Conservation (phyloP, 2,797 vertebrate genomes). For the Leptatherina wallacei region DNA sequence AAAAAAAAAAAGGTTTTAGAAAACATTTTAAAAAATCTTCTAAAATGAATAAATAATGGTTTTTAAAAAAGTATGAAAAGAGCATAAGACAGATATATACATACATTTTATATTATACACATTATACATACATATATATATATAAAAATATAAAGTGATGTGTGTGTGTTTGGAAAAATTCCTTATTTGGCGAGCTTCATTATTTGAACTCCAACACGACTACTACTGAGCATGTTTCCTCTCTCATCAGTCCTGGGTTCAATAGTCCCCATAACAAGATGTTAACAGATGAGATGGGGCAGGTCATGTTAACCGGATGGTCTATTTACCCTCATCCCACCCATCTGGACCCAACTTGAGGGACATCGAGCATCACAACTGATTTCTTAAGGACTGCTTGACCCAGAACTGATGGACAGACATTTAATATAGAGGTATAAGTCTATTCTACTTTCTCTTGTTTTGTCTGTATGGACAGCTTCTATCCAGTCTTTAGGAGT, state of each 20-base stretch:
- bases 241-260: slow-evolving; percentile 66
- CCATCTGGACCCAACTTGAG: slow-evolving; percentile 18
- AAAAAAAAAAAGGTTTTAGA: slow-evolving; percentile 54
- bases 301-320: neutral
- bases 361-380: slow-evolving; percentile 15
- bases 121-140: slow-evolving; percentile 60
- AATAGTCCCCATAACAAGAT: slow-evolving; percentile 28
- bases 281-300: neutral
- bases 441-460: slow-evolving; percentile 54
- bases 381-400: slow-evolving; percentile 38
- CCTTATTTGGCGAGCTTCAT: slow-evolving; percentile 72
- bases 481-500: slow-evolving; percentile 53
- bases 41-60: slow-evolving; percentile 57
- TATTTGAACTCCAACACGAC: slow-evolving; percentile 72
- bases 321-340: slow-evolving; percentile 4
- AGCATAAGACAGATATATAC: slow-evolving; percentile 64
- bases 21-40: slow-evolving; percentile 61
- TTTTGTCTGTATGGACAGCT: slow-evolving; percentile 42
- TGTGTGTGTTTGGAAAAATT: slow-evolving; percentile 70
- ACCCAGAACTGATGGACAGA: slow-evolving; percentile 56
- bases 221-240: slow-evolving; percentile 74
- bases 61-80: slow-evolving; percentile 70
- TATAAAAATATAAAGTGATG: slow-evolving; percentile 59
- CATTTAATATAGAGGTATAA: slow-evolving; percentile 36
- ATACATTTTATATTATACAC: slow-evolving; percentile 48